Conservation (phyloP, 2,113 vertebrate genomes). For the Piliocolobus tephrosceles region DNA sequence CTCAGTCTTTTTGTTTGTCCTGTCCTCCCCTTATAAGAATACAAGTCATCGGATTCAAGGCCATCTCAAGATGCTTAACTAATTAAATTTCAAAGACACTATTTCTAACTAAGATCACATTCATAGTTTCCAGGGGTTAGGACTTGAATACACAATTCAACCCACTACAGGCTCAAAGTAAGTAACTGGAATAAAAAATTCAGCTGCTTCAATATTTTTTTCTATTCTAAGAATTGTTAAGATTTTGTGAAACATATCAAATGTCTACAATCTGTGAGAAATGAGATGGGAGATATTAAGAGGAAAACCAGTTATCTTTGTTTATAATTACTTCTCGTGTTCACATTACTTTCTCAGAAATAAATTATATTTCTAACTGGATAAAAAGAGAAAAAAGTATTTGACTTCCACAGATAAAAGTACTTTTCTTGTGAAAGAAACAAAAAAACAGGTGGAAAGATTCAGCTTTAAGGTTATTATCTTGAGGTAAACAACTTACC, state of each 20-base stretch:
- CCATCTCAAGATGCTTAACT: neutral
- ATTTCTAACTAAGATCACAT: neutral
- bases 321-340: neutral
- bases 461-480: neutral
- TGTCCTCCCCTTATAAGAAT: neutral
- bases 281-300: neutral
- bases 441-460: neutral
- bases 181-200: neutral
- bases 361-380: neutral
- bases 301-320: neutral
- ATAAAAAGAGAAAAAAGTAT: neutral
- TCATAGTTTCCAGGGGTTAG: neutral
- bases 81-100: neutral
- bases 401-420: neutral
- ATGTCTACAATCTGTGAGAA: neutral
- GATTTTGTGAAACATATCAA: neutral
- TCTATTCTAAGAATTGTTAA: neutral
- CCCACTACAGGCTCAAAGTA: accelerated
- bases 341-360: neutral
- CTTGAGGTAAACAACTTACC: neutral
- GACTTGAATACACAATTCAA: neutral
- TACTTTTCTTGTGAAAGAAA: neutral
- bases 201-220: neutral
- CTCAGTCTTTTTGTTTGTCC: neutral
- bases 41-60: neutral